phyloP scores from a whole-genome alignment of 2,113 vertebrate genomes.

The Neotoma lepida region DNA sequence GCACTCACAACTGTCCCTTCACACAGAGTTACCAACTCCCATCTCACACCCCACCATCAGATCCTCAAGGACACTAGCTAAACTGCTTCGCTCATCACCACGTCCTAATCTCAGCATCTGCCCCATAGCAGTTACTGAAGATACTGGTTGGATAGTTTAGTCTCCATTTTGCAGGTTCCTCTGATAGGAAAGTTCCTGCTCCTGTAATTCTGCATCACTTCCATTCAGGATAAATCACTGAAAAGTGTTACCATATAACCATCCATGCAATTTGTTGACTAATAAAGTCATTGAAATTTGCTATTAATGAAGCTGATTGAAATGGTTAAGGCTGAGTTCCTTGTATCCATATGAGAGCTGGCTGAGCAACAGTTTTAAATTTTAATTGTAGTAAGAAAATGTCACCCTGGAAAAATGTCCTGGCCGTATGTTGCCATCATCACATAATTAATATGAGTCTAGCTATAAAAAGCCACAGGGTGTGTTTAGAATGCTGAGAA shows the following conservation, averaged over 20 bases:
- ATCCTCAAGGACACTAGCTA: not conserved
- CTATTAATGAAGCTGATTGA: not conserved
- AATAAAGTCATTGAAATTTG: not conserved
- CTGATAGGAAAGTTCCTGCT: not conserved
- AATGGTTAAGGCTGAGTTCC: not conserved
- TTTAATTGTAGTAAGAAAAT: constrained; percentile 46
- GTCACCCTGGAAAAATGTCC: constrained; percentile 40
- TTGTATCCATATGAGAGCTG: constrained; percentile 1
- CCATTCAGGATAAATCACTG: not conserved
- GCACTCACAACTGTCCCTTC: not conserved
- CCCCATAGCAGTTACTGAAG: not conserved
- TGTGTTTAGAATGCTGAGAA: constrained; percentile 3
- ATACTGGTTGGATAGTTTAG: not conserved
- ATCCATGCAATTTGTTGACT: not conserved
- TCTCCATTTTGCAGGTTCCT: not conserved
- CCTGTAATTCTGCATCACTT: not conserved
- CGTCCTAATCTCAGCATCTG: not conserved
- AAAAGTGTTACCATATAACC: not conserved
- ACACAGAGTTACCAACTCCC: not conserved
- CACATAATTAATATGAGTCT: constrained; percentile 46
- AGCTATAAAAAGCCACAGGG: constrained; percentile 16
- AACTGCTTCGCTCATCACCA: not conserved
- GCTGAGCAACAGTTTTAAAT: constrained; percentile 3
- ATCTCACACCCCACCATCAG: not conserved
- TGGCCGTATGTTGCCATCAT: constrained; percentile 16